A percentile compares a stretch with the other conserved stretches of the same genome.
Evolutionary conservation across 2,797 vertebrate species (phyloP).

Genomic region (Denticeps clupeoides): DNA sequence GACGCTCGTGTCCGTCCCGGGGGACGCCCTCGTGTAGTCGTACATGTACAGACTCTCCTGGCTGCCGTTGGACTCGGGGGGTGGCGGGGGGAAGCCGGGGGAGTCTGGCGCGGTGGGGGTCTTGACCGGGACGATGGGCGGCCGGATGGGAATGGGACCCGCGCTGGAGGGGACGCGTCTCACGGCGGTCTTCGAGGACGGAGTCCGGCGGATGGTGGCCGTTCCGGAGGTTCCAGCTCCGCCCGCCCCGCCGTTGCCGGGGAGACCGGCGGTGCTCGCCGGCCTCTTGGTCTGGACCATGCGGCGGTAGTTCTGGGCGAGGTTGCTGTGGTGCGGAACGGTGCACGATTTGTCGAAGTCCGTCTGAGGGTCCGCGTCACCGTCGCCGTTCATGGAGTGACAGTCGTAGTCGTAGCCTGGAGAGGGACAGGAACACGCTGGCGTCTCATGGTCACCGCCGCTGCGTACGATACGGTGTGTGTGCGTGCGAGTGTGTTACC

Average conservation of each 20-base stretch:
- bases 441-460: too few relatives aligned
- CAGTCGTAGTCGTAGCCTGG: conserved; percentile 91
- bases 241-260: conserved; percentile 35
- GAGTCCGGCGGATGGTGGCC: conserved; percentile 89
- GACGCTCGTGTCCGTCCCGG: too few relatives aligned
- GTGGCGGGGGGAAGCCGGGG: conserved; percentile 49
- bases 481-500: conserved; percentile 49
- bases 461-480: too few relatives aligned
- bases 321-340: conserved; percentile 91
- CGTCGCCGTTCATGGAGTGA: conserved; percentile 89
- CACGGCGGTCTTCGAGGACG: conserved; percentile 86
- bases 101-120: conserved; percentile 87
- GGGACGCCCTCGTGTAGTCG: conserved; percentile 74
- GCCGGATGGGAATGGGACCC: conserved; percentile 88
- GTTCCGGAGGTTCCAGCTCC: conserved; percentile 67
- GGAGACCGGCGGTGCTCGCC: conserved; percentile 84
- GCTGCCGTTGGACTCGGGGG: conserved; percentile 35
- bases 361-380: conserved; percentile 68
- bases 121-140: conserved; percentile 88
- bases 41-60: conserved; percentile 76
- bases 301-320: conserved; percentile 92
- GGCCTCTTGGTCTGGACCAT: conserved; percentile 97
- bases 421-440: neutral
- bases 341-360: conserved; percentile 97
- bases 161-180: conserved; percentile 84